phyloP scores from a whole-genome alignment of 2,113 vertebrate species.

The Pipa parva region DNA sequence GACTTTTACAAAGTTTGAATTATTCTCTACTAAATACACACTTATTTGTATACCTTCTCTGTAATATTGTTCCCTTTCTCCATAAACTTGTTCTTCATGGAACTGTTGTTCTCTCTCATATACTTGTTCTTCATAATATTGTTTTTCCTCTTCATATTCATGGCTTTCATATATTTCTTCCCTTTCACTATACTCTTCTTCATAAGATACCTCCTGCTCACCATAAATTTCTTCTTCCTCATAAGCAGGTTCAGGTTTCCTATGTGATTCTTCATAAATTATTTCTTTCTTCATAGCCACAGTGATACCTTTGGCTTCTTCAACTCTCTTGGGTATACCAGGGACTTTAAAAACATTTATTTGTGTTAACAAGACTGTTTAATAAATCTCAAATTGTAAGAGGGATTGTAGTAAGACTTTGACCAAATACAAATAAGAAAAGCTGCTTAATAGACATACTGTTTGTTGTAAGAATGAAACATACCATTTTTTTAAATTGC shows the following conservation, averaged over 20 bases:
- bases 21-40: background rate
- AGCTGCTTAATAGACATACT: slow-evolving; percentile 3
- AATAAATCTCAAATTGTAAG: background rate
- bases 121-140: slow-evolving; percentile 65
- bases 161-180: slow-evolving; percentile 47
- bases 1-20: too few species aligned
- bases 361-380: slow-evolving; percentile 20
- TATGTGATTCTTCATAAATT: slow-evolving; percentile 53
- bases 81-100: slow-evolving; percentile 59
- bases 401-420: slow-evolving; percentile 1
- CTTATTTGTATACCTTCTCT: slow-evolving; percentile 61
- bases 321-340: slow-evolving; percentile 56
- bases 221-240: slow-evolving; percentile 69
- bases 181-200: slow-evolving; percentile 21
- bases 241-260: slow-evolving; percentile 51
- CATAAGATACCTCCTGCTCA: slow-evolving; percentile 55
- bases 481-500: too few species aligned
- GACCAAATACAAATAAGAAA: too few species aligned
- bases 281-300: slow-evolving; percentile 63
- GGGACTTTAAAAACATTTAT: slow-evolving; percentile 47
- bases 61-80: slow-evolving; percentile 57
- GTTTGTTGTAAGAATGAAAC: background rate
- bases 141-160: slow-evolving; percentile 37
- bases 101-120: slow-evolving; percentile 60
- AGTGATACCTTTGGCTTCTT: slow-evolving; percentile 65